Percentiles rank a stretch among this genome's conserved stretches.
phyloP scores from a whole-genome alignment of 2,888 invertebrate species.

The Andrena marginata region DNA sequence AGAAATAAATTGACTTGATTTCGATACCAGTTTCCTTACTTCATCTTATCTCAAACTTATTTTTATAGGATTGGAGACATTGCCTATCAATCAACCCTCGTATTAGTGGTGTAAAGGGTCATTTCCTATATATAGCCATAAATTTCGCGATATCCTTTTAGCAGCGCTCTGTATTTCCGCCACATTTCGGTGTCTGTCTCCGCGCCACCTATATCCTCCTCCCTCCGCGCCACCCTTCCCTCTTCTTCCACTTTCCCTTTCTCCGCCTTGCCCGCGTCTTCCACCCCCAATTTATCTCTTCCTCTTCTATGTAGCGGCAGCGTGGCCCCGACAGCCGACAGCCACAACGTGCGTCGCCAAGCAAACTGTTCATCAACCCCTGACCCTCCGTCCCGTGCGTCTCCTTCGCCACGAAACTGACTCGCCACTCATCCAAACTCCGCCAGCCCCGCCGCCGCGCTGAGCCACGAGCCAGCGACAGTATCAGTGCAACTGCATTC shows the following conservation, averaged over 20 bases:
- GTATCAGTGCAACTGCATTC: conserved; percentile 65
- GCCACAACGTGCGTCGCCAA: conserved; percentile 76
- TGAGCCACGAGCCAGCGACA: conserved; percentile 52
- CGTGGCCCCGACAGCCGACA: conserved; percentile 76
- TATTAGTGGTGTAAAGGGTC: too few species aligned
- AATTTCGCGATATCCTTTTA: conserved; percentile 27
- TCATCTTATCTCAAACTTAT: too few species aligned
- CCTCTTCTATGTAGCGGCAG: conserved; percentile 55
- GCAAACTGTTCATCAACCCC: conserved; percentile 72
- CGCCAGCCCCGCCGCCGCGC: conserved; percentile 30
- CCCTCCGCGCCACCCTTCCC: background rate
- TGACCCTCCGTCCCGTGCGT: conserved; percentile 23
- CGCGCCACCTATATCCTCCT: background rate
- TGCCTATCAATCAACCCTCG: too few species aligned
- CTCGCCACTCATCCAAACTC: conserved; percentile 50
- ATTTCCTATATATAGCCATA: background rate
- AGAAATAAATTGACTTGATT: too few species aligned
- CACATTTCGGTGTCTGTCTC: conserved; percentile 9
- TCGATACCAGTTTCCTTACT: too few species aligned
- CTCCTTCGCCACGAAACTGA: conserved; percentile 45
- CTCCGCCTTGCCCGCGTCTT: conserved; percentile 34
- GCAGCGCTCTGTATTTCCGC: background rate
- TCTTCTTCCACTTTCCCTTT: conserved; percentile 37
- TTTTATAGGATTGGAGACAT: too few species aligned
- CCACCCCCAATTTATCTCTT: conserved; percentile 56